These are phyloP conservation scores for Ctenochaetus hawaiiensis DNA, from an alignment of 2,797 vertebrate genomes.

Conservation along the genomic window DNA sequence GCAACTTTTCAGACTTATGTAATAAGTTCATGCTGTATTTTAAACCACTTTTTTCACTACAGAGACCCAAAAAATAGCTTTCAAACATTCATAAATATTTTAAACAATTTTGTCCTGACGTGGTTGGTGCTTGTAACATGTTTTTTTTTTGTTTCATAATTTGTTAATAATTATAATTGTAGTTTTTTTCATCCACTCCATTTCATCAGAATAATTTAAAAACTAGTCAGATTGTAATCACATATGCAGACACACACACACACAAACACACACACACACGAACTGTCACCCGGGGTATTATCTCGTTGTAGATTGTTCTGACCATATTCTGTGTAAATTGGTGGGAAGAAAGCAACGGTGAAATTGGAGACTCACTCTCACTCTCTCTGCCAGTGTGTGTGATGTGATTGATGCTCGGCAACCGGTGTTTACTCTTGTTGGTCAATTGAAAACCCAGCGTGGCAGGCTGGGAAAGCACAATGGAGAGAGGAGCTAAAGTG, in stretches of 20 bases:
- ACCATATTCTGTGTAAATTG: constrained; percentile 62
- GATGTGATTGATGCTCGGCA: constrained; percentile 82
- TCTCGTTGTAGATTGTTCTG: constrained; percentile 54
- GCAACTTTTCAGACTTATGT: not conserved
- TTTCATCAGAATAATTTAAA: constrained; percentile 36
- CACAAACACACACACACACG: constrained; percentile 9
- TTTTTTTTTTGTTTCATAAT: too few relatives aligned
- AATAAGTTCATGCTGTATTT: not conserved
- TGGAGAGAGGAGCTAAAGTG: constrained; percentile 79
- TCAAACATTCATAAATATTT: constrained; percentile 2
- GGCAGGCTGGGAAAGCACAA: constrained; percentile 75
- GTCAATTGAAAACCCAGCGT: constrained; percentile 81
- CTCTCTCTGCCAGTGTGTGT: constrained; percentile 62
- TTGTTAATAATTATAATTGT: not conserved
- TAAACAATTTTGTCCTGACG: not conserved
- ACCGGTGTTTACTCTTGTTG: constrained; percentile 83
- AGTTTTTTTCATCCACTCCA: not conserved
- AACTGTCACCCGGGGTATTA: constrained; percentile 37
- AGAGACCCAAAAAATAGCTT: not conserved
- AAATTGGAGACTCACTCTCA: constrained; percentile 74
- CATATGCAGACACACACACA: constrained; percentile 8
- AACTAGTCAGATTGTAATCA: constrained; percentile 31
- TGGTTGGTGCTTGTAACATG: not conserved
- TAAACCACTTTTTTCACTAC: not conserved
- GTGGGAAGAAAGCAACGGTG: constrained; percentile 43